phyloP scores from a whole-genome alignment of 2,113 vertebrate genomes.

The Ibidorhyncha struthersii region DNA sequence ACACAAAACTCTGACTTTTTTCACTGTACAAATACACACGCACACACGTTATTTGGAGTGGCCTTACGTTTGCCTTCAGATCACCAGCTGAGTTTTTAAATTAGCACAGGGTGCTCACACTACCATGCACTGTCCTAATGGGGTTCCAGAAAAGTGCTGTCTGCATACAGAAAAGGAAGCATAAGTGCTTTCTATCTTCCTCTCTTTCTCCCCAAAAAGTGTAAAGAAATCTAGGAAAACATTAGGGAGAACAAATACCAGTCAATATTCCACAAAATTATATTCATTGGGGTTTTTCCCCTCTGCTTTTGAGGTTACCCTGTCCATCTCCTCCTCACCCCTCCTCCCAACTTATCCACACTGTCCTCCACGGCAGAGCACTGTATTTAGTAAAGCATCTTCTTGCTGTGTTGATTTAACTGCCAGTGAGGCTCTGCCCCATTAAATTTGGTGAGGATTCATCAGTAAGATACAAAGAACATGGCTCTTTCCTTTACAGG shows the following conservation, averaged over 20 bases:
- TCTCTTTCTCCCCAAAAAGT: neutral
- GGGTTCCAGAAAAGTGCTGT: neutral
- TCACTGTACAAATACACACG: neutral
- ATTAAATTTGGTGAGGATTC: constrained; percentile 9
- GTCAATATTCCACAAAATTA: neutral
- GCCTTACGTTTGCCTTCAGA: neutral
- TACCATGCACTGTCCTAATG: neutral
- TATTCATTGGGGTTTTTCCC: neutral
- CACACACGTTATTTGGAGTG: neutral
- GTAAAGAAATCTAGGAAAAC: neutral
- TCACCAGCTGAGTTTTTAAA: constrained; percentile 42
- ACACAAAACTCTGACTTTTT: neutral
- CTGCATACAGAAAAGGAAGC: neutral
- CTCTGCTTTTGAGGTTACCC: neutral
- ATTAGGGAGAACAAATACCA: neutral
- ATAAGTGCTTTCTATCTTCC: neutral
- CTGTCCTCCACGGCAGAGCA: neutral
- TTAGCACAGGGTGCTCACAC: neutral
- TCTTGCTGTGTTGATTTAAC: constrained; percentile 8
- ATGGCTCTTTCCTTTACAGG: neutral
- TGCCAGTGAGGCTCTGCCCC: neutral
- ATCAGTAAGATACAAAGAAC: neutral
- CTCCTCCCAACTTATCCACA: neutral
- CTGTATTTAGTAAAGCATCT: neutral
- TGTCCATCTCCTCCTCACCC: neutral